Evolutionary conservation across 2,888 invertebrate genomes (phyloP), one percentile per base, ranked within the genome.

Genomic region (Adineta ricciae): DNA sequence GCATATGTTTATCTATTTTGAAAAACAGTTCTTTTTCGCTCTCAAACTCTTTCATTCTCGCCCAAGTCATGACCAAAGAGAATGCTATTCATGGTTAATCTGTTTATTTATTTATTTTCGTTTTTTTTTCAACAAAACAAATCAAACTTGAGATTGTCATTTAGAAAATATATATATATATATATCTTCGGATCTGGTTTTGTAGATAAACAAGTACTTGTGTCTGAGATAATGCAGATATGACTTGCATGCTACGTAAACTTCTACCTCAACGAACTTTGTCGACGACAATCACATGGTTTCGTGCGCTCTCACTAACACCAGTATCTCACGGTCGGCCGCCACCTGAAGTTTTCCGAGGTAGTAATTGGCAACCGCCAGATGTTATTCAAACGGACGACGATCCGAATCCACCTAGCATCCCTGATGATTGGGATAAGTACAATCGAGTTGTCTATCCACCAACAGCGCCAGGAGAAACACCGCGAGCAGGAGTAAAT

Each of bases 371-470:
- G 73, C 38, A 36, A 41, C 41, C 73, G 41, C 24, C 36, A 27
- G 73, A 78, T 78, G 24, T n/a, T 24, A 78, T 78, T 41, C 38
- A 11, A 24, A 78, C 73, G 11, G 73, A 78, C 24, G 41, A 78
- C 24, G 9, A 24, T 78, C 0, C 36, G 8, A 9, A 14, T n/a
- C 24, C 36, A 41, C 21, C 24, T 27, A 41, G 73, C 11, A 24
- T 78, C 8, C 73, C 73, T 9, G 73, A 78, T 78, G 73, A 78
- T 24, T 86, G 86, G 86, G 78, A 84, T 49, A 84, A 84, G 36
- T 86, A 86, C 32, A 86, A 86, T n/a, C 38, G 86, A 46, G 78
- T 86, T 50, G 84, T 86, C n/a, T 86, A 86, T 86, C 86, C 86
- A 49, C 86, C 86, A 9, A 27, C 36, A 32, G 54, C 50, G 27